Conservation (phyloP, 2,888 invertebrate genomes). For the Lysandra coridon region DNA sequence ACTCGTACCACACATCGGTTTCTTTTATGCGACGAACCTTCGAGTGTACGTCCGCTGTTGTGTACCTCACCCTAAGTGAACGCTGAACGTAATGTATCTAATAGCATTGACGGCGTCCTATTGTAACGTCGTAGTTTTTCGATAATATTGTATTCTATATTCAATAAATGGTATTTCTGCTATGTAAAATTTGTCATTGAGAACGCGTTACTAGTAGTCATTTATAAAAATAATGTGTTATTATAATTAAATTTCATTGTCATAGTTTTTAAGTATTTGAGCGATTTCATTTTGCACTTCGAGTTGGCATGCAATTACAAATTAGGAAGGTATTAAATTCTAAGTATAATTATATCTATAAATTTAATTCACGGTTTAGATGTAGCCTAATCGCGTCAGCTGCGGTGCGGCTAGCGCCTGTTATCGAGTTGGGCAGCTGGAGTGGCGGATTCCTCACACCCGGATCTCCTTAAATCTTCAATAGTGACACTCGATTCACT, state of each 20-base stretch:
- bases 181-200: conserved; percentile 76
- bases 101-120: conserved; percentile 76
- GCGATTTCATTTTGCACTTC: conserved; percentile 77
- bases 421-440: conserved; percentile 51
- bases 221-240: conserved; percentile 68
- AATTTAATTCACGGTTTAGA: conserved; percentile 72
- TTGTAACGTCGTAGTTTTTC: conserved; percentile 76
- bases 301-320: conserved; percentile 72
- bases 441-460: conserved; percentile 27
- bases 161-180: conserved; percentile 79
- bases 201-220: conserved; percentile 76
- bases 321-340: conserved; percentile 66
- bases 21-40: conserved; percentile 66
- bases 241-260: conserved; percentile 75
- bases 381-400: conserved; percentile 65
- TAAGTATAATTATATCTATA: conserved; percentile 68
- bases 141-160: conserved; percentile 79
- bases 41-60: conserved; percentile 60
- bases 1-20: conserved; percentile 67
- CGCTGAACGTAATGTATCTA: conserved; percentile 68
- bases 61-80: conserved; percentile 62
- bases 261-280: conserved; percentile 77
- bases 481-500: conserved; percentile 26
- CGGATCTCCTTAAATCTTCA: conserved; percentile 17
- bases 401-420: conserved; percentile 60